Conservation (phyloP, 2,797 vertebrate species). For the Neosilurus mollespiculum region DNA sequence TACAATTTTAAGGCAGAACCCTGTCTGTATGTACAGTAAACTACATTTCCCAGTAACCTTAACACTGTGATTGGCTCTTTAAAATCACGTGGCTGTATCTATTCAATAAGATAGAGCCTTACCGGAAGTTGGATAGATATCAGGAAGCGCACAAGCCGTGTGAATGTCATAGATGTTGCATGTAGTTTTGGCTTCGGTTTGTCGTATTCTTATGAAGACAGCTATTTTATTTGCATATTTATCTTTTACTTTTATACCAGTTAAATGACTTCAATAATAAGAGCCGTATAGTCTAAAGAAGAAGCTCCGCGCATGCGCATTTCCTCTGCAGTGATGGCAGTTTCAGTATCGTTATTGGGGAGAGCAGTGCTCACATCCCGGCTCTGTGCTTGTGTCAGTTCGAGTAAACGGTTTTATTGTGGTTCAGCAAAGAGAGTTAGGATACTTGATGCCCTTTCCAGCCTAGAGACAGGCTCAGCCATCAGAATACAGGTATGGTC, state of each 20-base stretch:
- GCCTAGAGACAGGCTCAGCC: slow-evolving; percentile 33
- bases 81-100: background rate
- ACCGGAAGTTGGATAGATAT: slow-evolving; percentile 27
- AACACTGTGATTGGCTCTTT: slow-evolving; percentile 24
- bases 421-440: slow-evolving; percentile 39
- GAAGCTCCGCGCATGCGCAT: background rate
- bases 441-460: slow-evolving; percentile 46
- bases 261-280: background rate
- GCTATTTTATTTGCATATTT: background rate
- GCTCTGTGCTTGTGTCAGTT: background rate
- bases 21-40: too few relatives aligned
- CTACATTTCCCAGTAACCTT: slow-evolving; percentile 35
- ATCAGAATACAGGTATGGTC: slow-evolving; percentile 55
- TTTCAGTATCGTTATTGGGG: background rate
- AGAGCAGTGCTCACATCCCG: background rate
- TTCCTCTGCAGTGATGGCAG: background rate
- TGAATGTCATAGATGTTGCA: slow-evolving; percentile 43
- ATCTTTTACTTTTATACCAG: too few relatives aligned
- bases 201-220: background rate
- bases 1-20: too few relatives aligned
- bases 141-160: slow-evolving; percentile 28
- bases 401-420: slow-evolving; percentile 27
- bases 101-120: slow-evolving; percentile 32
- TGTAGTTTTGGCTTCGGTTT: background rate
- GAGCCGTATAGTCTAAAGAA: background rate